A percentile compares a stretch with the other conserved stretches of the same genome.
These are phyloP conservation scores for Vicugna pacos DNA, from an alignment of 2,113 vertebrate genomes.

Conservation along the genomic window DNA sequence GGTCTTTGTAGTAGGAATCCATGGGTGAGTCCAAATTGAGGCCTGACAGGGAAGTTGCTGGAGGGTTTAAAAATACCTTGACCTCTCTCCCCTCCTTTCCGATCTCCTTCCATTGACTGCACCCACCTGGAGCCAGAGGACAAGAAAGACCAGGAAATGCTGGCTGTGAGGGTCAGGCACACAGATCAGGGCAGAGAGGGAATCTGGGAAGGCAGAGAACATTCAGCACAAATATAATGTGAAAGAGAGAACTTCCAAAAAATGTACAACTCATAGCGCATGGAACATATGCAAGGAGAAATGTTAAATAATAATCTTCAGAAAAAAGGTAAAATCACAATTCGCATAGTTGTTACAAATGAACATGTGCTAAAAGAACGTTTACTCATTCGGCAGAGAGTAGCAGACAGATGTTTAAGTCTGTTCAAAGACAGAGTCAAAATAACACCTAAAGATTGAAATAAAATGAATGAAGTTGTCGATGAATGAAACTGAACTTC, in stretches of 20 bases:
- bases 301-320: not conserved
- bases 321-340: not conserved
- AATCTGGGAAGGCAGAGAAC: not conserved
- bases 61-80: not conserved
- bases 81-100: too few species aligned
- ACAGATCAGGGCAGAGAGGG: not conserved
- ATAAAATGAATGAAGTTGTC: not conserved
- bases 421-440: not conserved
- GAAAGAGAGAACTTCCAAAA: not conserved
- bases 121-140: not conserved
- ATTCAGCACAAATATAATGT: not conserved
- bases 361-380: not conserved
- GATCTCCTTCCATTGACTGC: not conserved
- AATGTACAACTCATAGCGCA: not conserved
- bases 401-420: not conserved
- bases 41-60: not conserved
- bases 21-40: not conserved
- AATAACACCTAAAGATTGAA: not conserved
- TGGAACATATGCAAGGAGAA: not conserved
- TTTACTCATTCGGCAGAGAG: not conserved
- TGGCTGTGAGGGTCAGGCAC: not conserved
- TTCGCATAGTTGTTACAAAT: not conserved
- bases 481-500: not conserved
- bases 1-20: not conserved
- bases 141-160: too few species aligned